Base-by-base conservation (phyloP, 2,888 invertebrate genomes). In the Synergus japonicus region DNA sequence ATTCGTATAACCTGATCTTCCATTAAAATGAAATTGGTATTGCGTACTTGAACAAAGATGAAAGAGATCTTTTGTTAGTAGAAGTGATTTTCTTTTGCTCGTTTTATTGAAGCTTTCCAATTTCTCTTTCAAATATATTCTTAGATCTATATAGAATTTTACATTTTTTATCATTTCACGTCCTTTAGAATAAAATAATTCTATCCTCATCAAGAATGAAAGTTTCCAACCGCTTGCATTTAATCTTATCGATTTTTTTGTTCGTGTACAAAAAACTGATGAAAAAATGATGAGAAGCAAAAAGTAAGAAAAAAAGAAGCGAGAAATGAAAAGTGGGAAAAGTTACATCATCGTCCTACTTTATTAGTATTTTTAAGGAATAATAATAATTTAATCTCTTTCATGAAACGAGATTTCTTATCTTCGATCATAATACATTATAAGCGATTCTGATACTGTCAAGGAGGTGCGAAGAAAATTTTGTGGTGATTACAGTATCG, bases 1-100 rank as follows among this genome's bases (percentile, higher is more conserved):
- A 66, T 66, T 43, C n/a, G 18, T 43, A 43, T 66, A 66, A 66
- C 41, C n/a, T 66, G 10, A 66, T 66, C 43, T 66, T 66, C 43
- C 43, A 44, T 43, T 66, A 41, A n/a, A 18, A 8, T n/a, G 1
- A 3, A 43, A 66, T 9, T 44, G 44, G 44, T 44, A 44, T 44
- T 44, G 44, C 44, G 44, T 10, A 44, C 10, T 44, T 44, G 44
- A 66, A 18, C 66, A 66, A 66, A 65, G 37, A 37, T n/a, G 43
- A 13, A 65, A 41, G 65, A 12, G n/a, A 43, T n/a, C 43, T 65
- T 65, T 37, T 37, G 37, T 43, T 43, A 44, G 4, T 18, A n/a
- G 18, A 66, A 66, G 18, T 43, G 43, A 18, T 66, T 66, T 66
- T 66, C 66, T 43, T n/a, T 43, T 12, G 10, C 66, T 66, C 15